Evolutionary conservation across 2,888 invertebrate genomes (phyloP).

Genomic region (Leptinotarsa peninsularis): DNA sequence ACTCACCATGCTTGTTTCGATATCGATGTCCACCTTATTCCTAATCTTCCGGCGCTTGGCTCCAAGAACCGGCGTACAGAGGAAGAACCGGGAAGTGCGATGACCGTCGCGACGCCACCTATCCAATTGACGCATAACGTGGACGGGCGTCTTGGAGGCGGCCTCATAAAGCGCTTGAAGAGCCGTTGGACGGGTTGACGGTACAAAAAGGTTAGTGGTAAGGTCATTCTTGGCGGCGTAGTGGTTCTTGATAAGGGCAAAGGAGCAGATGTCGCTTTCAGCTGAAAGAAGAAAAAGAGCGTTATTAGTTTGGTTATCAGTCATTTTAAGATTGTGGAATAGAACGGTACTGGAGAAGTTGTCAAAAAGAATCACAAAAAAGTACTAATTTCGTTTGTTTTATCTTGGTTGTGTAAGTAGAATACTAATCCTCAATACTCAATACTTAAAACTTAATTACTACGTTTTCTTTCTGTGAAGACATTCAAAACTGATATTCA

Average conservation of each 20-base stretch:
- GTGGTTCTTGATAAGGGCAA: constrained; percentile 83
- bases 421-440: no score
- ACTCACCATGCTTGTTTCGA: constrained; percentile 90
- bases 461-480: no score
- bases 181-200: constrained; percentile 79
- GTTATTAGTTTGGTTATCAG: no score
- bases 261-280: constrained; percentile 90
- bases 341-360: no score
- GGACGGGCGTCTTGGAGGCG: constrained; percentile 76
- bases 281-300: constrained; percentile 70
- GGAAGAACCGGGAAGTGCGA: constrained; percentile 77
- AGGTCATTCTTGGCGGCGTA: constrained; percentile 78
- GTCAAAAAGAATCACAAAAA: no score
- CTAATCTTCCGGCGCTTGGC: constrained; percentile 76
- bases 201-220: constrained; percentile 80
- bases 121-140: constrained; percentile 76
- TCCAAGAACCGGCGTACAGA: constrained; percentile 85
- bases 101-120: constrained; percentile 74
- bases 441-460: no score
- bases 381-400: no score
- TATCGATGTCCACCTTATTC: constrained; percentile 82
- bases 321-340: background rate
- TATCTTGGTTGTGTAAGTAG: no score
- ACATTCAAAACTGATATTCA: no score
- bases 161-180: constrained; percentile 81